These are phyloP conservation scores for Mirza zaza DNA, from an alignment of 2,113 vertebrate species.

Conservation along the genomic window DNA sequence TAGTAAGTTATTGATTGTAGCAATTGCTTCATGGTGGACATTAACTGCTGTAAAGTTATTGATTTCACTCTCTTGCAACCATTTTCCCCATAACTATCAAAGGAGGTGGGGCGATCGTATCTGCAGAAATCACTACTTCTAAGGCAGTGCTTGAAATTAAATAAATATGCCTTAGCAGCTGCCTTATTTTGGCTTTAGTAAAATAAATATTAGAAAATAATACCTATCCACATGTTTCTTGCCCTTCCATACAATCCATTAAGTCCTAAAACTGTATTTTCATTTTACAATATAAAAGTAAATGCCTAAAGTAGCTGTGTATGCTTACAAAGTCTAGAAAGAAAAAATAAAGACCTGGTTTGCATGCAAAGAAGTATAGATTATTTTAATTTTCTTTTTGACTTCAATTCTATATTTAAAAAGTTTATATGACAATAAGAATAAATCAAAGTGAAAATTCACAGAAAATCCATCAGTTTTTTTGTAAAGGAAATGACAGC, in stretches of 20 bases:
- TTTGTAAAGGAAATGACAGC: neutral
- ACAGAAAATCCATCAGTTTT: neutral
- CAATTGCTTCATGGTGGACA: conserved; percentile 17
- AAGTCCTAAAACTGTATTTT: conserved; percentile 9
- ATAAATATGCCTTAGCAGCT: neutral
- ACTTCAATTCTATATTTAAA: neutral
- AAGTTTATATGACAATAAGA: neutral
- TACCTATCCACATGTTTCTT: neutral
- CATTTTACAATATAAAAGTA: neutral
- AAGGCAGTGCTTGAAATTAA: conserved; percentile 30
- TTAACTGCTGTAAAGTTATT: conserved; percentile 46
- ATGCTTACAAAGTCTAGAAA: neutral
- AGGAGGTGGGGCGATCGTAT: neutral
- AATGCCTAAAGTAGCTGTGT: neutral
- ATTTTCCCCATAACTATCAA: conserved; percentile 19
- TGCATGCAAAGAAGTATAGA: neutral
- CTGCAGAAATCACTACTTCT: neutral
- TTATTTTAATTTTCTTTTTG: conserved; percentile 41
- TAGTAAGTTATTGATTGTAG: neutral
- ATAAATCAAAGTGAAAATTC: conserved; percentile 29
- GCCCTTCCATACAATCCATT: neutral
- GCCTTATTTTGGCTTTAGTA: conserved; percentile 40
- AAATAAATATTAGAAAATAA: conserved; percentile 22
- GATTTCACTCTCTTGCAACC: conserved; percentile 6
- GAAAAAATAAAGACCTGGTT: neutral